Percentiles rank a stretch among this genome's conserved stretches.
These are phyloP conservation scores for Conopomorpha cramerella DNA, from an alignment of 1,140 invertebrate genomes.

Conservation along the genomic window DNA sequence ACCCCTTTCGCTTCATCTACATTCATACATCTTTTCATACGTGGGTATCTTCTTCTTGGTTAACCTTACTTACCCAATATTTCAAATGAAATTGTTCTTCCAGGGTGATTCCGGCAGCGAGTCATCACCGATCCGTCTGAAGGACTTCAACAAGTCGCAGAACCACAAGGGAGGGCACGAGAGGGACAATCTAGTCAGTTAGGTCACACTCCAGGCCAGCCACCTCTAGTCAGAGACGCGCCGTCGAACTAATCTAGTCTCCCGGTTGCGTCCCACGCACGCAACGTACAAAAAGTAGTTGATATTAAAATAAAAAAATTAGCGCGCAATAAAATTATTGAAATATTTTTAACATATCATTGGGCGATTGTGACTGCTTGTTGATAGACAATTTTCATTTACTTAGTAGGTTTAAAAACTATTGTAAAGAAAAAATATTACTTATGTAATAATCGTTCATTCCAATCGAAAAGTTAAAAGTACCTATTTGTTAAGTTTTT, in stretches of 20 bases:
- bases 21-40: too few species aligned
- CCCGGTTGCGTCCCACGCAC: too few species aligned
- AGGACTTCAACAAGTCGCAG: conserved; percentile 39
- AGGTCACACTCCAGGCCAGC: too few species aligned
- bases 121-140: conserved; percentile 53
- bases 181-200: conserved; percentile 14
- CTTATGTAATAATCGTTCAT: conserved; percentile 56
- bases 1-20: too few species aligned
- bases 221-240: too few species aligned
- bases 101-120: conserved; percentile 59
- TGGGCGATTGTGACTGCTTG: conserved; percentile 62
- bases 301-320: too few species aligned
- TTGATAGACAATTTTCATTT: conserved; percentile 49
- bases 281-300: too few species aligned
- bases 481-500: conserved; percentile 61
- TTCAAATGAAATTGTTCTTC: too few species aligned
- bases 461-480: conserved; percentile 57
- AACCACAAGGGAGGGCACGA: conserved; percentile 38
- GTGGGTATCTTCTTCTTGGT: too few species aligned
- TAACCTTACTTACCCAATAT: too few species aligned
- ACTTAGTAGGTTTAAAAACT: conserved; percentile 48
- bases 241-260: too few species aligned
- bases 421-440: conserved; percentile 46
- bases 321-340: conserved; percentile 49
- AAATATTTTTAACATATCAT: conserved; percentile 61